phyloP scores from a whole-genome alignment of 2,113 vertebrate species.

The Channa maculata region DNA sequence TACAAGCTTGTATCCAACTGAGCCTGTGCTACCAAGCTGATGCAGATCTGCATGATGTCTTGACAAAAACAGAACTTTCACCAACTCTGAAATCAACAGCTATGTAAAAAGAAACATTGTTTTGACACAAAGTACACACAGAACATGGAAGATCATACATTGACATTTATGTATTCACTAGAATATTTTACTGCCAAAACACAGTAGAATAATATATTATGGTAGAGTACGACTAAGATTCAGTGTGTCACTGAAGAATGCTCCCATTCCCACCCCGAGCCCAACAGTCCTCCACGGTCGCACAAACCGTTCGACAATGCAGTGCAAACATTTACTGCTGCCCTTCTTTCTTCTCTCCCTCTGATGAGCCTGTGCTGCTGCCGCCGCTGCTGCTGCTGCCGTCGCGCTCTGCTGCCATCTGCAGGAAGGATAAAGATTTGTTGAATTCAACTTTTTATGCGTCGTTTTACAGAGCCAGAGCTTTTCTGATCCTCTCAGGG shows the following conservation, averaged over 20 bases:
- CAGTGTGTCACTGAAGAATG: conserved; percentile 81
- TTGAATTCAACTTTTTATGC: too few species aligned
- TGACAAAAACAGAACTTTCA: conserved; percentile 20
- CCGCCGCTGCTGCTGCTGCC: conserved; percentile 85
- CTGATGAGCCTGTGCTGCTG: conserved; percentile 85
- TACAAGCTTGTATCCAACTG: neutral
- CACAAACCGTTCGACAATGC: conserved; percentile 57
- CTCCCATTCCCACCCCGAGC: conserved; percentile 74
- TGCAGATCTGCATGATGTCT: neutral
- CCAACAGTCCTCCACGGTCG: conserved; percentile 70
- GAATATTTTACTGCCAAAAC: conserved; percentile 94
- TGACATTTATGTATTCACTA: conserved; percentile 68
- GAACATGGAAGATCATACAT: conserved; percentile 50
- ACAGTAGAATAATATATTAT: conserved; percentile 83
- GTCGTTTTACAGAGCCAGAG: too few species aligned
- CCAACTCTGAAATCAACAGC: conserved; percentile 33
- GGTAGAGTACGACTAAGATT: conserved; percentile 83
- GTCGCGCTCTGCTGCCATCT: conserved; percentile 98
- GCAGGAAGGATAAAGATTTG: conserved; percentile 32
- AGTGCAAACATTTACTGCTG: conserved; percentile 87
- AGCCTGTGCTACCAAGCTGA: neutral
- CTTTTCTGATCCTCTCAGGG: too few species aligned
- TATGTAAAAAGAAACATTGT: conserved; percentile 47
- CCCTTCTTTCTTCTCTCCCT: conserved; percentile 93
- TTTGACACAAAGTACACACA: conserved; percentile 70